These are phyloP conservation scores for Pelagia noctiluca DNA, from an alignment of 30 jellyfish, hydroid and myxozoan species.

Conservation along the genomic window DNA sequence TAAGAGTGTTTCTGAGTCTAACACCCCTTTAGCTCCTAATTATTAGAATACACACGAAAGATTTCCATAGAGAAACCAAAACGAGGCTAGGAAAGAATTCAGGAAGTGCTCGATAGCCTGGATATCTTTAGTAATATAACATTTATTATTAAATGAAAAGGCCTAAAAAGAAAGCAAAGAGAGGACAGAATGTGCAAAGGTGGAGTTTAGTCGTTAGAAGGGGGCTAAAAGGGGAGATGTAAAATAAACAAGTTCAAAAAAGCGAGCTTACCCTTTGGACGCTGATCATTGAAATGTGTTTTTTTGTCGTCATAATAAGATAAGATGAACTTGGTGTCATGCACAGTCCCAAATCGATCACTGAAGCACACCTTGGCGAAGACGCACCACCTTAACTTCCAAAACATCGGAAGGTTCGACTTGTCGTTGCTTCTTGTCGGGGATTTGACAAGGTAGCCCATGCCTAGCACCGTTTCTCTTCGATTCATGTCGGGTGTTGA, in stretches of 20 bases:
- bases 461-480: slow-evolving; percentile 24
- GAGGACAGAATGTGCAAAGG: not conserved
- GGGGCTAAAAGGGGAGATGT: not conserved
- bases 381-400: slow-evolving; percentile 76
- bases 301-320: slow-evolving; percentile 50
- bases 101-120: too few species aligned
- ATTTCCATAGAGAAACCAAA: too few species aligned
- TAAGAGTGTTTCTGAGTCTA: too few species aligned
- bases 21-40: too few species aligned
- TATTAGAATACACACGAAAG: too few species aligned
- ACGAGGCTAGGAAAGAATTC: too few species aligned
- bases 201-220: not conserved
- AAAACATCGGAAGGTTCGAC: slow-evolving; percentile 38
- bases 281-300: not conserved
- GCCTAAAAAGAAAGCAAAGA: not conserved
- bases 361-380: slow-evolving; percentile 17
- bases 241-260: not conserved
- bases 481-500: slow-evolving; percentile 20
- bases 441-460: slow-evolving; percentile 62
- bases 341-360: slow-evolving; percentile 1
- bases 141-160: too few species aligned
- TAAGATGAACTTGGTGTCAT: slow-evolving; percentile 21
- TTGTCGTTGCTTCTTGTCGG: slow-evolving; percentile 58
- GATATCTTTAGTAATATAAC: too few species aligned
- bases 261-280: slow-evolving; percentile 37